These are phyloP conservation scores for Hylomyscus alleni DNA, from an alignment of 2,797 vertebrate genomes.

Conservation along the genomic window DNA sequence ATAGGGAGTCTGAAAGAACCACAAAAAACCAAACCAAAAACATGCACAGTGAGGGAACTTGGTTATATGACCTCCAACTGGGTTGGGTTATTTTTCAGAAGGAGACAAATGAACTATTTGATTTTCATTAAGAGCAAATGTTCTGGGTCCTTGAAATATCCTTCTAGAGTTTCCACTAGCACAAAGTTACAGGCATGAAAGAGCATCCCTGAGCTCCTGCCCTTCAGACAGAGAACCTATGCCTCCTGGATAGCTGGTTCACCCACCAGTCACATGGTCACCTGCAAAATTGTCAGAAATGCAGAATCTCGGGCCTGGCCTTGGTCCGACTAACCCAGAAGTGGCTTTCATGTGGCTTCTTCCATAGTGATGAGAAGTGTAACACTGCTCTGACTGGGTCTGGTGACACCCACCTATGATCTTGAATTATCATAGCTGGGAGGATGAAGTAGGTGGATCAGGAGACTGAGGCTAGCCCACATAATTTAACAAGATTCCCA, in stretches of 20 bases:
- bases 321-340: fast-evolving
- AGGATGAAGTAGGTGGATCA: not conserved
- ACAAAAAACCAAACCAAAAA: not conserved
- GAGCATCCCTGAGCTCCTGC: not conserved
- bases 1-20: not conserved
- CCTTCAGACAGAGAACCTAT: not conserved
- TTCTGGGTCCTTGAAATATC: not conserved
- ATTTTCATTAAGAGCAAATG: not conserved
- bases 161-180: not conserved
- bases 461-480: not conserved
- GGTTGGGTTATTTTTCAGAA: not conserved
- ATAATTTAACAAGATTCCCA: not conserved
- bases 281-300: not conserved
- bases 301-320: not conserved
- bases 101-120: slow-evolving; percentile 22
- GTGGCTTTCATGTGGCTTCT: not conserved
- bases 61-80: not conserved
- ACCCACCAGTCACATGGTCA: not conserved
- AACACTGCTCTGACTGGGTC: not conserved
- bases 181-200: not conserved
- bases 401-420: not conserved
- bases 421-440: not conserved
- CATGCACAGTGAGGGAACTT: not conserved
- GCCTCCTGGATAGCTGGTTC: not conserved
- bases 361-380: not conserved